These are phyloP conservation scores for Plusia festucae DNA, from an alignment of 2,888 invertebrate species.

Conservation along the genomic window DNA sequence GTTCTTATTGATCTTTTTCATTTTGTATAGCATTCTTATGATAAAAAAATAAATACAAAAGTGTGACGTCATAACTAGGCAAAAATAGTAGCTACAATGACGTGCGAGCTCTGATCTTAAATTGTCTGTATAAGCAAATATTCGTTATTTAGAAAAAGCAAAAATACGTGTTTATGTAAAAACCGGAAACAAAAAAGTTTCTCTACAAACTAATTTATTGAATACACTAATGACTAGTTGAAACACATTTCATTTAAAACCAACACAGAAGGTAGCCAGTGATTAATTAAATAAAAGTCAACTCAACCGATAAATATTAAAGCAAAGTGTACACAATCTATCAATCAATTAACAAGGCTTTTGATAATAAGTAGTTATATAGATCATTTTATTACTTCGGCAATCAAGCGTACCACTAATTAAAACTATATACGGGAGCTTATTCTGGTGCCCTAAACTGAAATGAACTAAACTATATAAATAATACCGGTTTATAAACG, in stretches of 20 bases:
- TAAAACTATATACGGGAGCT: slow-evolving; percentile 26
- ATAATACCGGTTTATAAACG: no score
- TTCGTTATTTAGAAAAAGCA: no score
- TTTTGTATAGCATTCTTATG: no score
- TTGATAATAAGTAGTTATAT: slow-evolving; percentile 15
- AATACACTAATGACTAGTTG: neutral
- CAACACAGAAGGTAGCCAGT: neutral
- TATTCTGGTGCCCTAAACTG: neutral
- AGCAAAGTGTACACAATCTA: neutral
- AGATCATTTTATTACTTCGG: slow-evolving; percentile 11
- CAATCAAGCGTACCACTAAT: slow-evolving; percentile 22
- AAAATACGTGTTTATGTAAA: no score
- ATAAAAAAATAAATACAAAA: no score
- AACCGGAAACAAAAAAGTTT: no score
- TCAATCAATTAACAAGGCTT: slow-evolving; percentile 10
- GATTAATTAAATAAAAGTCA: slow-evolving; percentile 1
- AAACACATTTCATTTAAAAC: neutral
- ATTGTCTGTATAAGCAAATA: no score
- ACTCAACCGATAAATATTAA: neutral
- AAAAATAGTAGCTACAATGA: no score
- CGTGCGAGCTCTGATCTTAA: no score
- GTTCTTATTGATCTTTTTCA: no score
- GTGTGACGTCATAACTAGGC: no score
- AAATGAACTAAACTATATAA: neutral
- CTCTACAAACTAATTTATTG: no score